Evolutionary conservation across 2,888 invertebrate genomes (phyloP).

Genomic region (Leptopterna dolabrata): DNA sequence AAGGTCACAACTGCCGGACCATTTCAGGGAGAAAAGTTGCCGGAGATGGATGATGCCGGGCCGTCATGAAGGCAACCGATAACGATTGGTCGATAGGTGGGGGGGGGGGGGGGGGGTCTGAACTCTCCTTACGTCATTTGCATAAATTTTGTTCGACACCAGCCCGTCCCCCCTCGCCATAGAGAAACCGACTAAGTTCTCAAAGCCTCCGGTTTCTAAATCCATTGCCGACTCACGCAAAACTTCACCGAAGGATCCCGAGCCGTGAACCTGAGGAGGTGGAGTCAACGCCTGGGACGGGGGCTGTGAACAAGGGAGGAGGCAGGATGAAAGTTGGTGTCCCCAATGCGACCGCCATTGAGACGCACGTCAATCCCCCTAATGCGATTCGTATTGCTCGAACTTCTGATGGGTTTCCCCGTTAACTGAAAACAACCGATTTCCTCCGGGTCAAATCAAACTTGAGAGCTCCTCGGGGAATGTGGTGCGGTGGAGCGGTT

Average conservation of each 20-base stretch:
- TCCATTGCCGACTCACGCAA: not conserved
- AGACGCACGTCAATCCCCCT: slow-evolving; percentile 20
- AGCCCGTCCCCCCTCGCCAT: not conserved
- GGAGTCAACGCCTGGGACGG: not conserved
- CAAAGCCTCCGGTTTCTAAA: not conserved
- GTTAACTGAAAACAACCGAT: slow-evolving; percentile 30
- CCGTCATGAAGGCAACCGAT: not conserved
- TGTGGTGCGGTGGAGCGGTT: not conserved
- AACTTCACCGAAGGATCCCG: not conserved
- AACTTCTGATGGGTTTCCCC: slow-evolving; percentile 15
- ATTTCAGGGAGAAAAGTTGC: not conserved
- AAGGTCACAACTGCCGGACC: too few relatives aligned
- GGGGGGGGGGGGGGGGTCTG: too few relatives aligned
- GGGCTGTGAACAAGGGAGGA: not conserved
- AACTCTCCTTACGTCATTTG: not conserved
- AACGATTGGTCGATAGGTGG: not conserved
- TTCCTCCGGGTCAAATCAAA: slow-evolving; percentile 17
- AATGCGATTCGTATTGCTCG: slow-evolving; percentile 24
- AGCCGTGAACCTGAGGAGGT: not conserved
- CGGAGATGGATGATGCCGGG: not conserved
- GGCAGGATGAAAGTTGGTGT: not conserved
- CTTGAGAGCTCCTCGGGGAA: not conserved
- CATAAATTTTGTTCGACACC: not conserved
- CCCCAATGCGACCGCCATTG: not conserved
- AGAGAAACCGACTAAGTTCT: not conserved